Evolutionary conservation across 2,888 invertebrate species (phyloP).

Genomic region (Tiliacea citrago): DNA sequence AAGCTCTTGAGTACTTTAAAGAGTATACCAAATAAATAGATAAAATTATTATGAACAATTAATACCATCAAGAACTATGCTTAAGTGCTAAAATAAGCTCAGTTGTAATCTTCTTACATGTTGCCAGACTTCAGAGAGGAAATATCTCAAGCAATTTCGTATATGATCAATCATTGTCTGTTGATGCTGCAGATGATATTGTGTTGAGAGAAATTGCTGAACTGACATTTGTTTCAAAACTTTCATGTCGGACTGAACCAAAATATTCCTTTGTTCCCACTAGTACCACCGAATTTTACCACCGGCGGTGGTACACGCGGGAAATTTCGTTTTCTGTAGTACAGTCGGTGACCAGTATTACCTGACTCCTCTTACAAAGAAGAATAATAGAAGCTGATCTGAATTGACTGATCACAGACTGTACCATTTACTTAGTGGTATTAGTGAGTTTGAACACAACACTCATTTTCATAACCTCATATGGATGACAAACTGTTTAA

Average conservation of each 20-base stretch:
- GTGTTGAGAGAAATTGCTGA: constrained; percentile 35
- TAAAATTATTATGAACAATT: background rate
- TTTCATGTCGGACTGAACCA: constrained; percentile 8
- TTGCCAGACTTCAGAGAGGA: constrained; percentile 19
- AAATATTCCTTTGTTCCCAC: constrained; percentile 21
- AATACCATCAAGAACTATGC: background rate
- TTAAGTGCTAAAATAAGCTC: background rate
- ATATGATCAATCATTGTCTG: constrained; percentile 22
- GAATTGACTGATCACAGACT: too few relatives aligned
- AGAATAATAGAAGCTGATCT: too few relatives aligned
- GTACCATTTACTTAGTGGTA: too few relatives aligned
- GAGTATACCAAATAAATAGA: background rate
- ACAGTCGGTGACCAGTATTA: too few relatives aligned
- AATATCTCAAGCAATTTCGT: constrained; percentile 18
- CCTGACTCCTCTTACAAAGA: too few relatives aligned
- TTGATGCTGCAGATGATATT: constrained; percentile 22
- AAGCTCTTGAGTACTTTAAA: background rate
- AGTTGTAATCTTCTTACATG: constrained; percentile 13
- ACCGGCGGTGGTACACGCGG: too few relatives aligned
- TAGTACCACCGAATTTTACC: too few relatives aligned
- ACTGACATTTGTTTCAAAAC: constrained; percentile 36
- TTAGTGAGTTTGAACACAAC: background rate
- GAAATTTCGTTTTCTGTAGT: too few relatives aligned
- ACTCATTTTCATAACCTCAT: constrained; percentile 20
- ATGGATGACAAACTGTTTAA: constrained; percentile 16